Base-by-base conservation (phyloP, 2,113 vertebrate species). In the Rhea americana region DNA sequence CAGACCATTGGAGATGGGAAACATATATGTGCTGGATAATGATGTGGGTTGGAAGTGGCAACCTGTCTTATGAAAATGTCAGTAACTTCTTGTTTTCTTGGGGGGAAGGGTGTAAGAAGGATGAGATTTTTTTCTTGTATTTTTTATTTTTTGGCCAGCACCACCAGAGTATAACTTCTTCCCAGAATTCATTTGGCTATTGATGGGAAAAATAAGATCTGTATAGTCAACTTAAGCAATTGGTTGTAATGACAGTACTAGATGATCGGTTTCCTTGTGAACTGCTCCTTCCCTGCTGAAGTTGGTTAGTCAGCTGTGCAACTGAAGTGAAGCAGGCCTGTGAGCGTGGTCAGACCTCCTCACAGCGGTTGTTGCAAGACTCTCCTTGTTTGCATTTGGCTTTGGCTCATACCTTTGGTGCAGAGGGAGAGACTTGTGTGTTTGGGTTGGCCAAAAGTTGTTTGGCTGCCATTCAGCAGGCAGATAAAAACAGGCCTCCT, bases 251-350 rank as follows among this genome's bases (percentile, higher is more conserved):
- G 13, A 19, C 41, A 8, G 32, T 41, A 0, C 0, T 24, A 51
- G 80, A 12, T 19, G 9, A 25, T 28, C 0, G 4, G 19, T 68
- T 75, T 59, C 20, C 17, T 51, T 47, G 24, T 28, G 28, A 59
- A 56, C 25, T n/a, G 58, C 45, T 61, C 10, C 41, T 68, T 66
- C 21, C 8, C 19, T 37, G 17, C 14, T 82, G 82, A n/a, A 65
- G 70, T 21, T 0, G 0, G 37, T 47, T 59, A 43, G 55, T 81
- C 0, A 0, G 43, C 30, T 32, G 56, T 18, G 55, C 55, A 4
- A 21, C 39, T 71, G 45, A 47, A 25, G 22, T 7, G 41, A 75
- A 79, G 48, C 25, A 39, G 39, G 32, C 11, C 1, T 55, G 14
- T 26, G 13, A 12, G 13, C 16, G 45, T 48, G 63, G 9, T 39